Conservation (phyloP, 30 jellyfish, hydroid and myxozoan genomes). For the Aurelia aurita region DNA sequence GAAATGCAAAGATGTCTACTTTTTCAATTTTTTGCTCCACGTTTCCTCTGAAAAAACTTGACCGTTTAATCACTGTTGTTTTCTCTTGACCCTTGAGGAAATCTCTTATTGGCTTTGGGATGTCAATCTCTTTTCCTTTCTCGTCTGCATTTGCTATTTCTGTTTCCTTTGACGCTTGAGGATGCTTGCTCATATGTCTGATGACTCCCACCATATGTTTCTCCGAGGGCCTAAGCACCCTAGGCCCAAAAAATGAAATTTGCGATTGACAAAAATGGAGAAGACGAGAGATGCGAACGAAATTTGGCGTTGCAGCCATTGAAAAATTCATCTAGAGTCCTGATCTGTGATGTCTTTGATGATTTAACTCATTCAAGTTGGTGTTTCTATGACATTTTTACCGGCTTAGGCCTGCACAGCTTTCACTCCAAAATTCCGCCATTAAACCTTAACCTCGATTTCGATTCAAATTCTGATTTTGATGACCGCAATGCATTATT, state of each 20-base stretch:
- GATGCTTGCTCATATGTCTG: not conserved
- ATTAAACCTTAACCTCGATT: conserved; percentile 7
- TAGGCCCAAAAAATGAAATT: too few relatives aligned
- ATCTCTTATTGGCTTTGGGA: conserved; percentile 21
- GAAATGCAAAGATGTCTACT: conserved; percentile 48
- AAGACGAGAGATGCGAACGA: too few relatives aligned
- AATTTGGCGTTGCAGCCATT: too few relatives aligned
- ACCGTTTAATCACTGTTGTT: conserved; percentile 17
- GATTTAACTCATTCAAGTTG: too few relatives aligned
- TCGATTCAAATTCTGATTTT: not conserved
- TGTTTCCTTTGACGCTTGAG: not conserved
- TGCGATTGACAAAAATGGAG: too few relatives aligned
- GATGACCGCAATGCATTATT: conserved; percentile 42
- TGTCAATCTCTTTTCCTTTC: conserved; percentile 1
- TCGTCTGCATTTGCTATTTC: not conserved
- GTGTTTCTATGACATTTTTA: too few relatives aligned
- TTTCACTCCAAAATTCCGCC: too few relatives aligned
- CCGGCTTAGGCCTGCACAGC: too few relatives aligned
- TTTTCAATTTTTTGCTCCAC: conserved; percentile 47
- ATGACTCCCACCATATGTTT: not conserved
- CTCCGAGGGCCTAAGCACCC: too few relatives aligned
- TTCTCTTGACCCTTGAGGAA: conserved; percentile 30
- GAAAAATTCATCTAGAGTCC: too few relatives aligned
- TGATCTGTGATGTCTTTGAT: too few relatives aligned
- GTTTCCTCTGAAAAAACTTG: conserved; percentile 49